These are phyloP conservation scores for Diachasmimorpha longicaudata DNA, from an alignment of 1,140 invertebrate genomes.

Conservation along the genomic window DNA sequence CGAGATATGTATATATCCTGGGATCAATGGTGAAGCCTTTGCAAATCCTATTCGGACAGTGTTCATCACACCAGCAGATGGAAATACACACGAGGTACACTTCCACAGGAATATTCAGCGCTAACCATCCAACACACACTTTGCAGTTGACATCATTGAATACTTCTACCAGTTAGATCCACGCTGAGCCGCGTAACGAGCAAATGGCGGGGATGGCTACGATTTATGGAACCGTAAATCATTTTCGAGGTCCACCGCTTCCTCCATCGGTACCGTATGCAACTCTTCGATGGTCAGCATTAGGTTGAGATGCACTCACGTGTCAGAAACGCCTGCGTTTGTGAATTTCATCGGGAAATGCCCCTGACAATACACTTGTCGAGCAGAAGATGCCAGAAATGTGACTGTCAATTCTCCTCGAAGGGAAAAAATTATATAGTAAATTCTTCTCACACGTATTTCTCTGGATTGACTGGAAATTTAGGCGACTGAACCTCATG, in stretches of 20 bases:
- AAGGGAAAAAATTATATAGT: no score
- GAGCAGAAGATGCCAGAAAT: no score
- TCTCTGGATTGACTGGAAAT: no score
- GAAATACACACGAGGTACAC: background rate
- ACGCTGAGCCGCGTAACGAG: background rate
- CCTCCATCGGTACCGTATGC: background rate
- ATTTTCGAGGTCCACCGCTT: conserved; percentile 5
- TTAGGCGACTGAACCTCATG: no score
- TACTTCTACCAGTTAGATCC: background rate
- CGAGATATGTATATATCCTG: background rate
- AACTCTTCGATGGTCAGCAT: background rate
- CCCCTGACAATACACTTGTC: no score
- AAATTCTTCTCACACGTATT: no score
- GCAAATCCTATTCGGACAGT: background rate
- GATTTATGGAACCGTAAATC: conserved; percentile 9
- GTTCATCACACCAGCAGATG: background rate
- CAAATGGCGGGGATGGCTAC: background rate
- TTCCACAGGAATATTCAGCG: background rate
- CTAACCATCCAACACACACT: background rate
- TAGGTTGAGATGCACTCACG: background rate
- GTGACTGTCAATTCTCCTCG: no score
- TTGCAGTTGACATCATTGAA: conserved; percentile 1
- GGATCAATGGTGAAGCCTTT: background rate
- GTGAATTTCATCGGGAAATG: background rate
- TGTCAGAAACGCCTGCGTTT: background rate